These are phyloP conservation scores for Nautilus pompilius DNA, from an alignment of 1,140 invertebrate genomes.

Conservation along the genomic window DNA sequence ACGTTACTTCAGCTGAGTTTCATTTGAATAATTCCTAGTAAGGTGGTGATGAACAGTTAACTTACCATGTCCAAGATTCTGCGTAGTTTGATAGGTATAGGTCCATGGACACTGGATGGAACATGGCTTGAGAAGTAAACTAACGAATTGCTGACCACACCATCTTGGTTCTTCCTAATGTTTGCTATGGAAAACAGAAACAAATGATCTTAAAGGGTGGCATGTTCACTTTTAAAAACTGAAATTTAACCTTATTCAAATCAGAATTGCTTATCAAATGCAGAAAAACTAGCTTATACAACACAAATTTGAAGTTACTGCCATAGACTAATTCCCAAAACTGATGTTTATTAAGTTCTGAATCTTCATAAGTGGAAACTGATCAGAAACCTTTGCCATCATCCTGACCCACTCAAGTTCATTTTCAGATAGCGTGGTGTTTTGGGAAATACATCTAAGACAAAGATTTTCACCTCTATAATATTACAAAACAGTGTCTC, in stretches of 20 bases:
- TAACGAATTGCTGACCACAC: constrained; percentile 80
- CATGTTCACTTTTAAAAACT: neutral
- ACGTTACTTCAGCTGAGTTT: neutral
- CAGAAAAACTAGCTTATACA: constrained; percentile 1
- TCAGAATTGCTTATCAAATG: too few relatives aligned
- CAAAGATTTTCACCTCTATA: too few relatives aligned
- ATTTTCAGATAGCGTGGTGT: too few relatives aligned
- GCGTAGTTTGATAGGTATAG: constrained; percentile 80
- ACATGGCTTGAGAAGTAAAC: constrained; percentile 72
- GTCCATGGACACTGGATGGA: constrained; percentile 54
- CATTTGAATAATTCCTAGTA: neutral
- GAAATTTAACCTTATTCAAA: neutral
- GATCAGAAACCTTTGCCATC: too few relatives aligned
- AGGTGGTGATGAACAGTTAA: constrained; percentile 1
- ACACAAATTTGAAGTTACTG: too few relatives aligned
- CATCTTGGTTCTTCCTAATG: constrained; percentile 82
- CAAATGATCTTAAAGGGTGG: neutral
- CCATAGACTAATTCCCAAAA: too few relatives aligned
- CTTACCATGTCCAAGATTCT: constrained; percentile 89
- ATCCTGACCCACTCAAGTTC: too few relatives aligned
- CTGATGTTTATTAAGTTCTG: too few relatives aligned
- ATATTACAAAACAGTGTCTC: too few relatives aligned
- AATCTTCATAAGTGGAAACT: too few relatives aligned
- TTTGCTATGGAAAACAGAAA: constrained; percentile 63
- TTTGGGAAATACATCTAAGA: too few relatives aligned